phyloP scores from a whole-genome alignment of 2,113 vertebrate genomes.

The Triplophysa siluroides region DNA sequence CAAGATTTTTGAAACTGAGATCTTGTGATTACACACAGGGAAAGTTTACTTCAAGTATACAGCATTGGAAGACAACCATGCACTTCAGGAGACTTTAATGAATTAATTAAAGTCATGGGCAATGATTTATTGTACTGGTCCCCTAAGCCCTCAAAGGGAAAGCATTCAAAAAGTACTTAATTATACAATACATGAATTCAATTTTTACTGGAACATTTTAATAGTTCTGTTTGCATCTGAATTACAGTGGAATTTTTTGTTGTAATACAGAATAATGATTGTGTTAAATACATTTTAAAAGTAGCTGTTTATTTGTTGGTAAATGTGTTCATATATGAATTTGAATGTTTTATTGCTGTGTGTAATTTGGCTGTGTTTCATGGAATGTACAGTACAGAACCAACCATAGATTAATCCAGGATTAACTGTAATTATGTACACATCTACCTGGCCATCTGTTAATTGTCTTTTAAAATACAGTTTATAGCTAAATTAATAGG shows the following conservation, averaged over 20 bases:
- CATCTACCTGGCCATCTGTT: too few species aligned
- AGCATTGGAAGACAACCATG: constrained; percentile 54
- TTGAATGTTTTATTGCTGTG: not conserved
- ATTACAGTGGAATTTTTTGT: not conserved
- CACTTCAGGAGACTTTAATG: constrained; percentile 73
- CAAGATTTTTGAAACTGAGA: too few species aligned
- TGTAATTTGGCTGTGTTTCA: not conserved
- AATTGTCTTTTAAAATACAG: too few species aligned
- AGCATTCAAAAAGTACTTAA: constrained; percentile 66
- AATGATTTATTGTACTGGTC: constrained; percentile 70
- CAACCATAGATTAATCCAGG: not conserved
- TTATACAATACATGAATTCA: constrained; percentile 58
- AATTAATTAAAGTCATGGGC: constrained; percentile 65
- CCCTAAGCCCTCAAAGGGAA: constrained; percentile 62
- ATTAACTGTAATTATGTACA: too few species aligned
- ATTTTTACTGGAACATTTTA: constrained; percentile 16
- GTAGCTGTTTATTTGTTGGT: too few species aligned
- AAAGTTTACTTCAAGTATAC: too few species aligned
- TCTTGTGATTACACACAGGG: too few species aligned
- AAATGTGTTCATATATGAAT: too few species aligned
- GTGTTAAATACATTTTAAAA: not conserved
- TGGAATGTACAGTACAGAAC: not conserved
- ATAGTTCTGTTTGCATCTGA: not conserved
- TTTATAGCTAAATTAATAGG: not conserved
- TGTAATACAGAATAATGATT: constrained; percentile 2